These are phyloP conservation scores for Lerista edwardsae DNA, from an alignment of 2,797 vertebrate species.

Conservation along the genomic window DNA sequence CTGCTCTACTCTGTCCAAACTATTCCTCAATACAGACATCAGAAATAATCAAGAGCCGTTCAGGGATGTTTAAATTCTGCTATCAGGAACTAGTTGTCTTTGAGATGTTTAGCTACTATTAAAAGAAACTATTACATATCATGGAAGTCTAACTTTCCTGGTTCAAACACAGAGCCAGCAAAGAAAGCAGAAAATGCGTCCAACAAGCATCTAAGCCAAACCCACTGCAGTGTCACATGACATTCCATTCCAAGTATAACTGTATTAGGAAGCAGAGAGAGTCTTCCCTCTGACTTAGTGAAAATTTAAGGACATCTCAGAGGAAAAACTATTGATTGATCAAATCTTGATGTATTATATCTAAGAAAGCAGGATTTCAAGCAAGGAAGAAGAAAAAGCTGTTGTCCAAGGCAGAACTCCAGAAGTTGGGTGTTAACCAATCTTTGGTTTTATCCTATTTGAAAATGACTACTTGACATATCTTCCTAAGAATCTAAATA, in stretches of 20 bases:
- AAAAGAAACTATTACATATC: slow-evolving; percentile 10
- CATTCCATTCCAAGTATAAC: background rate
- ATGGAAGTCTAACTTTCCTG: slow-evolving; percentile 6
- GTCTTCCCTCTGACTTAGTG: background rate
- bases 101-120: background rate
- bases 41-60: background rate
- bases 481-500: background rate
- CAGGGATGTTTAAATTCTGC: background rate
- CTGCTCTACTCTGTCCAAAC: background rate
- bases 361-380: background rate
- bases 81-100: background rate
- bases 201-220: background rate
- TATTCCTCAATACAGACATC: background rate
- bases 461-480: background rate
- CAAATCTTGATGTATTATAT: background rate
- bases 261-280: background rate
- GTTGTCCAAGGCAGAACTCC: background rate
- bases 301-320: background rate
- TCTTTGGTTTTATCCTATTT: background rate
- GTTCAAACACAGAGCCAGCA: background rate
- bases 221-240: background rate
- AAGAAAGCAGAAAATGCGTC: slow-evolving; percentile 6
- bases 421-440: background rate
- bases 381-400: background rate
- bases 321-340: background rate